A percentile compares a stretch with the other conserved stretches of the same genome.
phyloP scores from a whole-genome alignment of 2,888 invertebrate genomes.

The Tetragnatha montana region DNA sequence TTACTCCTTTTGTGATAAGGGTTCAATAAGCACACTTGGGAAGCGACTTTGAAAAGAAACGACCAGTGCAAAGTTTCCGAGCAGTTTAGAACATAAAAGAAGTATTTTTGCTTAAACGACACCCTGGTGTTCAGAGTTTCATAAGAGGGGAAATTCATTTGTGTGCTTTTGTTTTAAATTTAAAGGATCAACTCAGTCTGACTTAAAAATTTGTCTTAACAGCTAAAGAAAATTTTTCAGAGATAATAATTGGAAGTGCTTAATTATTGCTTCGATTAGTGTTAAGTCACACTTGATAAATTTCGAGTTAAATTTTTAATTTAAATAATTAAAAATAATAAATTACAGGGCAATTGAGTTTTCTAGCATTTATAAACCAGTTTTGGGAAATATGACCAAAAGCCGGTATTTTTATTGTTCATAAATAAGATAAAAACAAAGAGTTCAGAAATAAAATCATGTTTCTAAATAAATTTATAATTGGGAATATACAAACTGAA shows the following conservation, averaged over 20 bases:
- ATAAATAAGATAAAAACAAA: too few species aligned
- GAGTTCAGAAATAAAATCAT: too few species aligned
- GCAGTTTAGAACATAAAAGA: neutral
- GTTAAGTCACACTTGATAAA: neutral
- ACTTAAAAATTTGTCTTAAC: neutral
- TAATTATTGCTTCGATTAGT: neutral
- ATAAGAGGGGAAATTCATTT: neutral
- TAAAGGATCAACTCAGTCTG: neutral
- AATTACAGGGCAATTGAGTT: too few species aligned
- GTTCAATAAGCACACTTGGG: neutral
- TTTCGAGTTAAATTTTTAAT: neutral
- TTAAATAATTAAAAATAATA: neutral
- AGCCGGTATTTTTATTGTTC: too few species aligned
- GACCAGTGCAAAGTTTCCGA: neutral
- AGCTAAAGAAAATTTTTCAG: neutral
- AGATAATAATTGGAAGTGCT: neutral
- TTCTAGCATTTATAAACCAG: too few species aligned
- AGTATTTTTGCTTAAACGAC: neutral
- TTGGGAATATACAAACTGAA: too few species aligned
- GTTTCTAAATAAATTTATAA: too few species aligned
- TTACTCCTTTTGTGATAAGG: neutral
- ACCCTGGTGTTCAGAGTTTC: neutral
- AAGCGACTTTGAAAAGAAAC: neutral
- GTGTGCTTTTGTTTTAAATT: neutral
- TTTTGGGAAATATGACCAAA: too few species aligned